phyloP scores from a whole-genome alignment of 2,888 invertebrate genomes.

The Pollenia angustigena region DNA sequence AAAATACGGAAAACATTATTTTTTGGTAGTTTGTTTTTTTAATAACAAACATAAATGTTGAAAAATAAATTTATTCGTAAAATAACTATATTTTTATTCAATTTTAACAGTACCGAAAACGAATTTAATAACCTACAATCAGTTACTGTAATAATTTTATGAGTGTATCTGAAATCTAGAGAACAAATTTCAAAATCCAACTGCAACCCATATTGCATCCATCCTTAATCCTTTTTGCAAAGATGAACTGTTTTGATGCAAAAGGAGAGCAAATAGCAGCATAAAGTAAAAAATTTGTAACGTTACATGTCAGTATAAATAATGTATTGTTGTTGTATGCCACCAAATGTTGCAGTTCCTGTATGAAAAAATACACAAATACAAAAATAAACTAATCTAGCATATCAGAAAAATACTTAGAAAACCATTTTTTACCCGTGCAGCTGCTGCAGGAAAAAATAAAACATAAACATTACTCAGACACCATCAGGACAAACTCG shows the following conservation, averaged over 20 bases:
- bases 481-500: not conserved
- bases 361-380: conserved; percentile 34
- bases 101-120: no score
- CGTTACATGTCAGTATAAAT: conserved; percentile 49
- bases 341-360: conserved; percentile 51
- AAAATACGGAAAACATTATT: no score
- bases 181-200: conserved; percentile 30
- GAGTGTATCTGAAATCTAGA: conserved; percentile 22
- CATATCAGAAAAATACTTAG: not conserved
- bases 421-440: not conserved
- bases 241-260: not conserved
- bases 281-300: conserved; percentile 51
- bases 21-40: no score
- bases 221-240: conserved; percentile 1
- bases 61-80: no score
- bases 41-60: no score
- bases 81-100: no score
- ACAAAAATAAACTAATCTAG: conserved; percentile 26
- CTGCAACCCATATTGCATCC: not conserved
- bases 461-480: conserved; percentile 2
- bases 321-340: conserved; percentile 42
- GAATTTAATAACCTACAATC: no score
- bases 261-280: not conserved
- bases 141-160: no score
- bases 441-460: conserved; percentile 4